Conservation (phyloP, 2,888 invertebrate genomes). For the Drosophila bunnanda region DNA sequence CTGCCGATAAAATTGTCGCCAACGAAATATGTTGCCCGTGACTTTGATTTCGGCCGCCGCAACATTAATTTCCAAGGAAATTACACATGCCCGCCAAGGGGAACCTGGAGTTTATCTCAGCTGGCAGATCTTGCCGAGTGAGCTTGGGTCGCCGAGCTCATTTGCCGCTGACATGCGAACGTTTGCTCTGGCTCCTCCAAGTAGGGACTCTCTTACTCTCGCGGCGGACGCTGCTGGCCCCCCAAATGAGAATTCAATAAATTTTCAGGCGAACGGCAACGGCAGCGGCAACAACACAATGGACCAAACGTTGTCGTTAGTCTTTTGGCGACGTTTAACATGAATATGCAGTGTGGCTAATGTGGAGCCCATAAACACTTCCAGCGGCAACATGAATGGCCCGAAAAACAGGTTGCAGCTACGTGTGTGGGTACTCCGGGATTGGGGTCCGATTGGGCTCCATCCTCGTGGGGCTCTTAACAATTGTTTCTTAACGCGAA, state of each 20-base stretch:
- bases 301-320: constrained; percentile 66
- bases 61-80: constrained; percentile 78
- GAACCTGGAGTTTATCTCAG: constrained; percentile 68
- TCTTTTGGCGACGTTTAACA: constrained; percentile 80
- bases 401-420: constrained; percentile 62
- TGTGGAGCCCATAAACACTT: constrained; percentile 83
- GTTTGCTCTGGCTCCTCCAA: constrained; percentile 48
- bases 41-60: constrained; percentile 82
- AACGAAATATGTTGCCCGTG: constrained; percentile 71
- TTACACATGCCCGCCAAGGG: constrained; percentile 59
- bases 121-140: constrained; percentile 72
- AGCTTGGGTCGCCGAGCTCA: constrained; percentile 54
- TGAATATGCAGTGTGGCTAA: constrained; percentile 83
- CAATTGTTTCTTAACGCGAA: constrained; percentile 80
- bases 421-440: constrained; percentile 65
- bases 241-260: constrained; percentile 82
- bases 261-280: constrained; percentile 72
- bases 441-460: constrained; percentile 17
- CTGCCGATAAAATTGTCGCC: constrained; percentile 83
- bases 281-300: constrained; percentile 67
- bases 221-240: constrained; percentile 46
- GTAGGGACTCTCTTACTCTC: constrained; percentile 32
- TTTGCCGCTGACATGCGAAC: constrained; percentile 66
- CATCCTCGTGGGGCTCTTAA: constrained; percentile 48
- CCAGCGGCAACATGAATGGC: constrained; percentile 77